A percentile compares a stretch with the other conserved stretches of the same genome.
Conservation (phyloP, 2,888 invertebrate species). For the Andrena haemorrhoa region DNA sequence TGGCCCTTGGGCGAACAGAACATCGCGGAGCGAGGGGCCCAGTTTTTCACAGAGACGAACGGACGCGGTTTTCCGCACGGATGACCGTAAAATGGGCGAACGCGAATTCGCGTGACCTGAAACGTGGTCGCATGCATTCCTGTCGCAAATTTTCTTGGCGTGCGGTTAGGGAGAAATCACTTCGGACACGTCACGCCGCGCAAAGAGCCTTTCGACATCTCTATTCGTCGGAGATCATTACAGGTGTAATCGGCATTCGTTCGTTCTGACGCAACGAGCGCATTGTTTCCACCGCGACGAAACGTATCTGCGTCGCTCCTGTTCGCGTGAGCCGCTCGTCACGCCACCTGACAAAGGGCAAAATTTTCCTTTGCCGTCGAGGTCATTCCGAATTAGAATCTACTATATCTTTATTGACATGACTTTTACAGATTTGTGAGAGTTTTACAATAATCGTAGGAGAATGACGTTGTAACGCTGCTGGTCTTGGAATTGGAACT, state of each 20-base stretch:
- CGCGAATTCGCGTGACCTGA: background rate
- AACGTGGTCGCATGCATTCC: slow-evolving; percentile 13
- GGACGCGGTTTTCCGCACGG: slow-evolving; percentile 14
- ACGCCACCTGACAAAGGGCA: slow-evolving; percentile 1
- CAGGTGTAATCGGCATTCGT: slow-evolving; percentile 70
- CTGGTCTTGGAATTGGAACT: too few relatives aligned
- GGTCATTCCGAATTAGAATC: too few relatives aligned
- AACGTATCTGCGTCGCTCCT: slow-evolving; percentile 53
- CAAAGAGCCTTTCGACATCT: slow-evolving; percentile 60
- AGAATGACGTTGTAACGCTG: too few relatives aligned
- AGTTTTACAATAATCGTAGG: too few relatives aligned
- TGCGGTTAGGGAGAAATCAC: slow-evolving; percentile 57
- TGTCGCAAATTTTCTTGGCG: slow-evolving; percentile 33
- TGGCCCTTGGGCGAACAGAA: background rate
- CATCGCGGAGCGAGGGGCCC: background rate
- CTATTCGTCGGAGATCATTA: slow-evolving; percentile 70
- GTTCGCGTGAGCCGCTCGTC: slow-evolving; percentile 24
- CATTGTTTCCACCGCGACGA: slow-evolving; percentile 67
- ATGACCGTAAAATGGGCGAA: slow-evolving; percentile 5
- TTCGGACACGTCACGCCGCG: slow-evolving; percentile 55
- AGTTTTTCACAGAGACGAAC: background rate
- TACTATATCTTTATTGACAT: background rate
- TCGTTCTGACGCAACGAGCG: slow-evolving; percentile 68
- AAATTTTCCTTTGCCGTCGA: background rate
- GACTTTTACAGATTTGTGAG: background rate